Conservation (phyloP, 2,113 vertebrate species). For the Mirza zaza region DNA sequence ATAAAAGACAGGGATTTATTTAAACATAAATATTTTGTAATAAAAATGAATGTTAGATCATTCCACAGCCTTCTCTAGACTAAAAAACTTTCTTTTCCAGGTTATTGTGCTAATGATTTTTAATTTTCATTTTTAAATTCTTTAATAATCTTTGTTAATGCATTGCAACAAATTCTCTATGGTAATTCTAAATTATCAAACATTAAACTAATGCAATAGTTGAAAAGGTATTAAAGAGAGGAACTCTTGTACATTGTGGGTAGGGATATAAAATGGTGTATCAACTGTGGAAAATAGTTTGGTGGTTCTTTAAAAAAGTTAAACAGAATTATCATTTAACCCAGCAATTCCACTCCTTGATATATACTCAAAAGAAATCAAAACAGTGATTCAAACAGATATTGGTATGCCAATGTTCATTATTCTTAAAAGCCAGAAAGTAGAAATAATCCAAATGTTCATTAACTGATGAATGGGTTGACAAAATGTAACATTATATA, state of each 20-base stretch:
- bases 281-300: neutral
- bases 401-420: neutral
- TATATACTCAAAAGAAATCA: neutral
- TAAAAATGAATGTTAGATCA: neutral
- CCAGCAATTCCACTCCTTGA: neutral
- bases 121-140: neutral
- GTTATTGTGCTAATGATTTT: neutral
- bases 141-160: neutral
- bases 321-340: neutral
- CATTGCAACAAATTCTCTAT: neutral
- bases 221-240: neutral
- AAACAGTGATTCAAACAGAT: neutral
- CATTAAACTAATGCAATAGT: neutral
- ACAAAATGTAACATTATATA: neutral
- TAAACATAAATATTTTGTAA: neutral
- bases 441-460: neutral
- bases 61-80: neutral
- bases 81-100: neutral
- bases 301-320: neutral
- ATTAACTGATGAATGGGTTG: neutral
- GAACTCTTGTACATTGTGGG: neutral
- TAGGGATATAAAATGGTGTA: neutral
- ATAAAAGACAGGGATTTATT: neutral
- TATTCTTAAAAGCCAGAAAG: neutral
- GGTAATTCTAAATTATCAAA: neutral